Evolutionary conservation across 2,113 vertebrate genomes (phyloP).

Genomic region (Progne subis): DNA sequence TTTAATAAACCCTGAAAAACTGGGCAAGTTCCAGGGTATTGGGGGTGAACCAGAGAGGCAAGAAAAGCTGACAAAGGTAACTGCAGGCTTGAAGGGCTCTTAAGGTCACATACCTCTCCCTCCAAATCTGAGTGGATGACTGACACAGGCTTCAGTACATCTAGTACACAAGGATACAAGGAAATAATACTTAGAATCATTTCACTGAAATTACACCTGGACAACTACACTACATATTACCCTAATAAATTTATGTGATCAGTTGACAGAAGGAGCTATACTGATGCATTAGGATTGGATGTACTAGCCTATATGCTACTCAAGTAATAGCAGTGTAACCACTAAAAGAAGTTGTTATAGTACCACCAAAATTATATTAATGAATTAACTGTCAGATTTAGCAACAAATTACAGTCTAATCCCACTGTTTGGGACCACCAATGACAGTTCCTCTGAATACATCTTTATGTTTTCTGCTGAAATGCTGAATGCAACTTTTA

Average conservation of each 20-base stretch:
- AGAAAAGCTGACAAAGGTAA: background rate
- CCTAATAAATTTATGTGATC: background rate
- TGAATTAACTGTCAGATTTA: background rate
- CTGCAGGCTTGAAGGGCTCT: background rate
- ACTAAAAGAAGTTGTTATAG: background rate
- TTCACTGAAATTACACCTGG: background rate
- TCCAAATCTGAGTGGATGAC: background rate
- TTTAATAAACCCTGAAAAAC: constrained; percentile 6
- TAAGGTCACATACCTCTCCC: background rate
- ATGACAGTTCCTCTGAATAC: background rate
- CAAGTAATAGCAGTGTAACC: background rate
- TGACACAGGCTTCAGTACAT: background rate
- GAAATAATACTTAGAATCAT: background rate
- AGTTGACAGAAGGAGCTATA: background rate
- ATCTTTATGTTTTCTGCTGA: background rate
- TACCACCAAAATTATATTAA: background rate
- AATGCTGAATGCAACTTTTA: background rate
- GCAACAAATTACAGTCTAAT: background rate
- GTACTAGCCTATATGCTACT: background rate
- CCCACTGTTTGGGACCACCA: background rate
- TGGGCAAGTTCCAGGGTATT: background rate
- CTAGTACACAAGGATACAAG: background rate
- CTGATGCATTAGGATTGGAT: background rate
- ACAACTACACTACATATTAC: background rate
- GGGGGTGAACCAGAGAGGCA: background rate